phyloP scores from a whole-genome alignment of 1,140 invertebrate genomes.

The Pentalonia nigronervosa region DNA sequence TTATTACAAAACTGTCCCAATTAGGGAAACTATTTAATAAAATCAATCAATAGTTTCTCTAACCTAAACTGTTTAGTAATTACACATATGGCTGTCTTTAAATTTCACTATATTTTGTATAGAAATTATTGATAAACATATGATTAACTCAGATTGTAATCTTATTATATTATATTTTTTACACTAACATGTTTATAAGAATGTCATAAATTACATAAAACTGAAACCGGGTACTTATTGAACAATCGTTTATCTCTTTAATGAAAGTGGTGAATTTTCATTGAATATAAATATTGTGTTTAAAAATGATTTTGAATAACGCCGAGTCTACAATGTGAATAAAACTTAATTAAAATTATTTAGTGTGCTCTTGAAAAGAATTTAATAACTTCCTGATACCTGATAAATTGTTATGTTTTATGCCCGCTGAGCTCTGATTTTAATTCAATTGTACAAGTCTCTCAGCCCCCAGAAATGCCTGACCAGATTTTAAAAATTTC shows the following conservation, averaged over 20 bases:
- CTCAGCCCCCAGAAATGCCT: too few species aligned
- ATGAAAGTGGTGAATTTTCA: background rate
- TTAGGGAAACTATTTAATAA: background rate
- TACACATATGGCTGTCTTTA: background rate
- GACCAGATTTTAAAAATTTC: background rate
- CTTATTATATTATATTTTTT: background rate
- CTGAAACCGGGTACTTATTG: background rate
- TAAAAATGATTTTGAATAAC: background rate
- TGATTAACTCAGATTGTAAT: background rate
- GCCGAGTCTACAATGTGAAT: background rate
- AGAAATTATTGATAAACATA: background rate
- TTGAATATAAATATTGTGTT: background rate
- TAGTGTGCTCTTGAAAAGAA: background rate
- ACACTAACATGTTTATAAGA: background rate
- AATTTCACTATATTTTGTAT: background rate
- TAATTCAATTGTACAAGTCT: background rate
- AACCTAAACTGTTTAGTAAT: background rate
- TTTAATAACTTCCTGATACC: background rate
- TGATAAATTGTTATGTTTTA: background rate
- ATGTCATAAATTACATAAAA: background rate
- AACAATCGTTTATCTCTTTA: background rate
- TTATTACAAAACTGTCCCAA: constrained; percentile 5
- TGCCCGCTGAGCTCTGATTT: background rate
- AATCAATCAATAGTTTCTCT: constrained; percentile 8
- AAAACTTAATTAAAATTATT: background rate